Base-by-base conservation (phyloP, 1,140 invertebrate genomes). In the Pogonus chalceus region DNA sequence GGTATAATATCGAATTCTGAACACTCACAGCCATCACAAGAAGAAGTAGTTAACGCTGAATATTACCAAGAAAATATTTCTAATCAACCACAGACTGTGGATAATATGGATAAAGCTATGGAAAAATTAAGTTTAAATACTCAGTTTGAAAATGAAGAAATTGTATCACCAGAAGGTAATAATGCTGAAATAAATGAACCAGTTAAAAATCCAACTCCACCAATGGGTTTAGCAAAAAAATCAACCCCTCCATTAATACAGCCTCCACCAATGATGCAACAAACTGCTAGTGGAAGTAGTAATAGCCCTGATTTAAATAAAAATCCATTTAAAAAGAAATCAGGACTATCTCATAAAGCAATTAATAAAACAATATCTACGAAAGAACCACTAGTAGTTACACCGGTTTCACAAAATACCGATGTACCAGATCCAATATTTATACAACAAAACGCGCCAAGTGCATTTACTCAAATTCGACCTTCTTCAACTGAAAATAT, bases 291-390 rank as follows among this genome's bases (percentile, higher is more conserved):
- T 52, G 51, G 49, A 47, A 43, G 24, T 48, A 31, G 56, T 2
- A n/a, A n/a, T n/a, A n/a, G n/a, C n/a, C n/a, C n/a, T n/a, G 62
- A 67, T 47, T 56, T 58, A 24, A 54, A 47, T 49, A 58, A 59
- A 26, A 69, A 69, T 60, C 66, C 67, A 9, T 69, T 64, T 53
- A 77, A 76, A 59, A 62, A 70, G 51, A 60, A 66, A 3, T 55
- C 62, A 1, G 66, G 63, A 7, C 59, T 72, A 3, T 67, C 68
- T 31, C 71, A 72, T 55, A 69, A 68, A 26, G 61, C 62, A 2
- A 56, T 66, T 47, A 66, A 68, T 49, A 57, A 67, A 54, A 63
- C 64, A 20, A 50, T 60, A 12, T 22, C 57, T 9, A 14, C 52
- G 1, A 57, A 58, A 46, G 39, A 43, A 12, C 58, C 52, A 43